Evolutionary conservation across 2,888 invertebrate genomes (phyloP), one percentile per base, ranked within the genome.

Genomic region (Polydrusus pterygomalis): DNA sequence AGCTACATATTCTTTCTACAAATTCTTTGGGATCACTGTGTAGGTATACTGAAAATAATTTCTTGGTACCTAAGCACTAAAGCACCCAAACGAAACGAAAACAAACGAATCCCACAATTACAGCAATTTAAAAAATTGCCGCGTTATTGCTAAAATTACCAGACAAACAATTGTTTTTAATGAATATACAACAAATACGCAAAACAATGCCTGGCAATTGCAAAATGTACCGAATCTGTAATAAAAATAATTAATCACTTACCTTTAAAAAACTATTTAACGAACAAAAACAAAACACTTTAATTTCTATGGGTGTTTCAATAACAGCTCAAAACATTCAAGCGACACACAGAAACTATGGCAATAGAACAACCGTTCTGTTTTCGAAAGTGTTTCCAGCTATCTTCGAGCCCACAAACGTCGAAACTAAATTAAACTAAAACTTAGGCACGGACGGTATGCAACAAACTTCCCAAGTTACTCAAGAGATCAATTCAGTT

Each of bases 361-460:
- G 30, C 10, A 18, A 15, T 38, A n/a, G n/a, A n/a, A 38, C 15
- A 40, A 54, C 38, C 38, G 58, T 38, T 60, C 38, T 38, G 58
- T 56, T 70, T 62, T 60, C 47, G 62, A 62, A 62, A 70, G 40
- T 51, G 62, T 45, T 62, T 70, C 60, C 47, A 40, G 62, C 40
- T 67, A 67, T 45, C 60, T 63, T 60, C 38, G 18, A 60, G 38
- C 45, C 47, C 49, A 65, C 34, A 65, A 65, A 49, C 65, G 51
- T 49, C 38, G 17, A 65, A 67, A 68, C 72, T 72, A 73, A 73
- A 58, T 73, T 73, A 73, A 65, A 62, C 60, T 73, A 60, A 63
- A 60, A 34, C 38, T 67, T n/a, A 67, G 43, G 60, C n/a, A n/a
- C 73, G 73, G 67, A 64, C 72, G 56, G 72, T 56, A 72, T 65